Conservation (phyloP, 2,888 invertebrate genomes). For the Pomacea canaliculata region DNA sequence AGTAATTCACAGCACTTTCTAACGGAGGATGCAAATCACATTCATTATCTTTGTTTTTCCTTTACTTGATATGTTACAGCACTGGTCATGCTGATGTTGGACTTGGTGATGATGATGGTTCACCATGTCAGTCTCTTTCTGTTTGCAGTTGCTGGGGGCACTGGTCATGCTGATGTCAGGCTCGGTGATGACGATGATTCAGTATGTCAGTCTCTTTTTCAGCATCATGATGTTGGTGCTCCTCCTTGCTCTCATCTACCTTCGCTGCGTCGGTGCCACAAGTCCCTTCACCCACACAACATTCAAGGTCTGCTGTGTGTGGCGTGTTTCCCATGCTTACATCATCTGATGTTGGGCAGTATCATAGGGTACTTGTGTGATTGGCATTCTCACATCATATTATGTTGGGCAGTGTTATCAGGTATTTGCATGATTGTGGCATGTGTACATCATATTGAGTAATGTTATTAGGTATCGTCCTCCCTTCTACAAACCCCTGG, state of each 20-base stretch:
- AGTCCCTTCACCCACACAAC: slow-evolving; percentile 33
- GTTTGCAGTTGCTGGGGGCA: slow-evolving; percentile 36
- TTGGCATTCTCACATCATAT: no score
- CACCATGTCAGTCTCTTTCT: slow-evolving; percentile 30
- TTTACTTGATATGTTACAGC: neutral
- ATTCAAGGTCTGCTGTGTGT: slow-evolving; percentile 17
- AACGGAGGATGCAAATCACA: neutral
- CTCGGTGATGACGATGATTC: slow-evolving; percentile 31
- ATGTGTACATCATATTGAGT: no score
- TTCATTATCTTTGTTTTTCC: neutral
- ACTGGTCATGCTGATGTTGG: slow-evolving; percentile 1
- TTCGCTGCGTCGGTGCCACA: slow-evolving; percentile 34
- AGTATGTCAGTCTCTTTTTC: slow-evolving; percentile 37
- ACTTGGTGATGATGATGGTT: slow-evolving; percentile 31
- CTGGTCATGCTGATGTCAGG: slow-evolving; percentile 36
- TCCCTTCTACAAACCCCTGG: no score
- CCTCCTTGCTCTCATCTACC: slow-evolving; percentile 34
- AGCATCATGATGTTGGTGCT: slow-evolving; percentile 38
- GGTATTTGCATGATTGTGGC: no score
- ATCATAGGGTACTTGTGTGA: no score
- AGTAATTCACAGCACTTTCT: no score
- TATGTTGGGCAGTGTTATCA: no score
- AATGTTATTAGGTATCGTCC: no score
- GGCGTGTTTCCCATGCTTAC: no score
- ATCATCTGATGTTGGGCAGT: no score